Base-by-base conservation (phyloP, 2,888 invertebrate species). In the Xestobium rufovillosum region DNA sequence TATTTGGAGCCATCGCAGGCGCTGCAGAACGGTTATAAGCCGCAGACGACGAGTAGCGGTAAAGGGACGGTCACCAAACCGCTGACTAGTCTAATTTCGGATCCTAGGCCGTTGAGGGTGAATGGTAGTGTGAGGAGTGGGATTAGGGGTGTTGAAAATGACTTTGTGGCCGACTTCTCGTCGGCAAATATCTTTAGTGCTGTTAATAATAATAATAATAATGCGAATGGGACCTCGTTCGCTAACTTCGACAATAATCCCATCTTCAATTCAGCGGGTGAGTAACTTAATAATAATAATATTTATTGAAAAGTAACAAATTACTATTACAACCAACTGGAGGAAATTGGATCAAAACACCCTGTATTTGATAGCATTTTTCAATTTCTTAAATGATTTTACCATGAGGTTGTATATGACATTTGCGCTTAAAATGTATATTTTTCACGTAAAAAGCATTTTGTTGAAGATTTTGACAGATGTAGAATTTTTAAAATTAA, bases 181-280 rank as follows among this genome's bases (percentile, higher is more conserved):
- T 74, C 75, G 43, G 81, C 82, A 43, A 76, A 78, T 57, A 81
- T 82, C 51, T 81, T 80, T 61, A 78, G 78, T 64, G 73, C 78
- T 27, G 47, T 51, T 26, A 53, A 50, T 33, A 50, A 51, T 38
- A 55, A 50, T 39, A 48, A 47, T 46, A 48, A 45, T 38, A 44
- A 38, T 19, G 42, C 15, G 15, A 23, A 4, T 12, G 28, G 23
- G 15, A 32, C 38, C 32, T 58, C 56, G 15, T 80, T 82, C 61
- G 81, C 83, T 36, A 76, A 82, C 64, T 82, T 82, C 56, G 82
- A 82, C 53, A 78, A 80, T 63, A 80, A 80, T 57, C 76, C 78
- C 43, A 75, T 77, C 48, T 81, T 78, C 55, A 74, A 72, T 61
- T 71, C 72, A 44, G 63, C 62, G 50, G 66, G 70, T 70, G 57